These are phyloP conservation scores for Bradypodion pumilum DNA, from an alignment of 2,797 vertebrate species.

Conservation along the genomic window DNA sequence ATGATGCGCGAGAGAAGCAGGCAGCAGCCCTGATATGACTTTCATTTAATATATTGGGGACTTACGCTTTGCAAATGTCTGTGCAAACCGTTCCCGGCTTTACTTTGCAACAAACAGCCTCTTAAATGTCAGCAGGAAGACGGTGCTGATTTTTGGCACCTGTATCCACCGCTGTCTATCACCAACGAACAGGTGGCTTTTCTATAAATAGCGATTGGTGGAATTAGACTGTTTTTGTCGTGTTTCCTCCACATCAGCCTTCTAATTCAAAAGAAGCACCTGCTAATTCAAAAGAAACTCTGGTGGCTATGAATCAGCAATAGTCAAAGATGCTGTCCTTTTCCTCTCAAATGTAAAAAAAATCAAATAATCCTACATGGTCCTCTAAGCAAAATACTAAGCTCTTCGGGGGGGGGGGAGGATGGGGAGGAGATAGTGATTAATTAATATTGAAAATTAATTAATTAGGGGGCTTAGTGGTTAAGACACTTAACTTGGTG, in stretches of 20 bases:
- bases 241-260: not conserved
- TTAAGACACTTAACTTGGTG: no score
- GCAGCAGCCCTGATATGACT: not conserved
- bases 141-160: not conserved
- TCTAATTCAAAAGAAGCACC: not conserved
- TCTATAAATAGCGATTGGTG: fast-evolving
- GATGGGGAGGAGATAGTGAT: no score
- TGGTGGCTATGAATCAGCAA: not conserved
- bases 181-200: fast-evolving
- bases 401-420: not conserved
- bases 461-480: no score
- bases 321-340: not conserved
- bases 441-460: not conserved
- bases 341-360: no score
- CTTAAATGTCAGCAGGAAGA: not conserved
- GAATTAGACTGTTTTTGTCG: not conserved
- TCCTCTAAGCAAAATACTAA: not conserved
- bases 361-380: not conserved
- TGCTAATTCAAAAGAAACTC: not conserved
- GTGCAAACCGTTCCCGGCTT: not conserved
- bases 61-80: not conserved
- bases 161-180: not conserved
- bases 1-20: not conserved
- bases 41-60: not conserved
- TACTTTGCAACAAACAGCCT: not conserved